These are phyloP conservation scores for Molossus alvarezi DNA, from an alignment of 2,797 vertebrate species.

Conservation along the genomic window DNA sequence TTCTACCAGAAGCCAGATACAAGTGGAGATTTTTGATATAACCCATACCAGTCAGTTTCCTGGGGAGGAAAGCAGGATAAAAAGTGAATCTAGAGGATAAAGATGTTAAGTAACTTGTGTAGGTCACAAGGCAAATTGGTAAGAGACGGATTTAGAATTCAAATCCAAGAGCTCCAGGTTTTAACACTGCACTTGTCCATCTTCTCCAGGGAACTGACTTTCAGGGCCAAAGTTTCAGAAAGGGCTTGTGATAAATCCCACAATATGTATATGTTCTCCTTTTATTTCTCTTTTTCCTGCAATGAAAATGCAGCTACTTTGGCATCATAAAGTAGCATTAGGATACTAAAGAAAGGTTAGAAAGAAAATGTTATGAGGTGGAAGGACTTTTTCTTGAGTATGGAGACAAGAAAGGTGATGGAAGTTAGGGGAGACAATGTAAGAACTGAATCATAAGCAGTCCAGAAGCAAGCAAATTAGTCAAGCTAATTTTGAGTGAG, in stretches of 20 bases:
- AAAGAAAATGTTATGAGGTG: background rate
- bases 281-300: slow-evolving; percentile 73
- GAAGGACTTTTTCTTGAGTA: background rate
- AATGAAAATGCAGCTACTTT: slow-evolving; percentile 30
- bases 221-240: background rate
- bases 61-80: background rate
- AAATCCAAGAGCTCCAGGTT: background rate
- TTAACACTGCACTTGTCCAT: background rate
- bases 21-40: background rate
- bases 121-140: background rate
- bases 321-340: slow-evolving; percentile 65
- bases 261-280: slow-evolving; percentile 34
- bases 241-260: background rate
- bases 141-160: background rate
- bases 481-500: background rate
- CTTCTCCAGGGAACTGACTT: background rate
- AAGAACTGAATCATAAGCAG: background rate
- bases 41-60: background rate
- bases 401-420: slow-evolving; percentile 2
- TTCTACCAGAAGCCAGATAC: background rate
- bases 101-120: background rate
- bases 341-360: background rate
- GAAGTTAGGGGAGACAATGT: background rate
- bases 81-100: background rate
- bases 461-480: background rate